Conservation (phyloP, 2,888 invertebrate genomes). For the Heliconius ethilla region DNA sequence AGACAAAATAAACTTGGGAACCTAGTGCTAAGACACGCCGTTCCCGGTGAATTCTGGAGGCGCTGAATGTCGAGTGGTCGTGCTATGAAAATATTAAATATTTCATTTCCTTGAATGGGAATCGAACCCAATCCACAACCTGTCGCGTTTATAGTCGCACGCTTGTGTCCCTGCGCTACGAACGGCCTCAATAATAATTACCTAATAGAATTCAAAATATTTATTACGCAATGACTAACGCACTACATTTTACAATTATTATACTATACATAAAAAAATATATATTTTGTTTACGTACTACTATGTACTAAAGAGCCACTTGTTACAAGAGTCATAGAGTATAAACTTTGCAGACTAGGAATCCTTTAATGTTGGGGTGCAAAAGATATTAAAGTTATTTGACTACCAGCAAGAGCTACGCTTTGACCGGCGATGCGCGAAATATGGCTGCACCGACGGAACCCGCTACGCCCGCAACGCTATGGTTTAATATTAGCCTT, state of each 20-base stretch:
- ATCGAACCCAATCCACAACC: no score
- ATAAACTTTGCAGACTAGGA: slow-evolving; percentile 29
- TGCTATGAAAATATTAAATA: no score
- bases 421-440: slow-evolving; percentile 71
- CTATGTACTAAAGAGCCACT: slow-evolving; percentile 27
- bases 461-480: slow-evolving; percentile 47
- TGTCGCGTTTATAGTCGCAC: no score
- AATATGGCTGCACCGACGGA: slow-evolving; percentile 65
- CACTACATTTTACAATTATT: not conserved
- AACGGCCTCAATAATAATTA: no score
- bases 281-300: not conserved
- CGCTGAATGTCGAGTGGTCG: no score
- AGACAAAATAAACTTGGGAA: no score
- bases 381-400: slow-evolving; percentile 55
- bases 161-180: no score
- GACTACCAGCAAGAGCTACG: slow-evolving; percentile 48
- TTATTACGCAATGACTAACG: not conserved
- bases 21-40: no score
- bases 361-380: slow-evolving; percentile 42
- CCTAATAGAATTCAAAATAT: no score
- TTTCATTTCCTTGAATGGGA: no score
- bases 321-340: slow-evolving; percentile 30
- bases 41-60: no score
- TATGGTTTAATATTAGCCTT: slow-evolving; percentile 57
- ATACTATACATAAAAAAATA: not conserved